phyloP scores from a whole-genome alignment of 2,797 vertebrate species.

The Selene dorsalis region DNA sequence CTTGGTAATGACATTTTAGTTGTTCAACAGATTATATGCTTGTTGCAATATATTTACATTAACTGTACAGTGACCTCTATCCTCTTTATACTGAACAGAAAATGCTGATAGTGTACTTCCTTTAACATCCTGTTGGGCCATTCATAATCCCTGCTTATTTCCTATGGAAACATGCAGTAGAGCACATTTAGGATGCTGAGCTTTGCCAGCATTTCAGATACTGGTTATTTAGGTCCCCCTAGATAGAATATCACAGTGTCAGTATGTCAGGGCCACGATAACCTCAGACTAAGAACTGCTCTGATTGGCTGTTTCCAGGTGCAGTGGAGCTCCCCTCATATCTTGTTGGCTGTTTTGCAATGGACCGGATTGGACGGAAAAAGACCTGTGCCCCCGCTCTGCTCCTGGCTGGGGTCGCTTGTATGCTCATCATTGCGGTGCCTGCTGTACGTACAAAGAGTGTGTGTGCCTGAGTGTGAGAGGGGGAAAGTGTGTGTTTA shows the following conservation, averaged over 20 bases:
- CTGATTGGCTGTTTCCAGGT: conserved; percentile 84
- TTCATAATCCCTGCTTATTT: not conserved
- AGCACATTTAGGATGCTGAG: conserved; percentile 12
- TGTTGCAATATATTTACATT: not conserved
- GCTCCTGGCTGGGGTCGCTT: conserved; percentile 86
- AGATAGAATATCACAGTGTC: conserved; percentile 34
- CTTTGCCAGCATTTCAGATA: conserved; percentile 6
- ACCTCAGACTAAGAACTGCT: conserved; percentile 42
- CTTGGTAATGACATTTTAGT: not conserved
- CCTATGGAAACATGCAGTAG: not conserved
- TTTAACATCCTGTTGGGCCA: not conserved
- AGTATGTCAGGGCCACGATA: conserved; percentile 3
- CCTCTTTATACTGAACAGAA: not conserved
- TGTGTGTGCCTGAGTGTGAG: conserved; percentile 7
- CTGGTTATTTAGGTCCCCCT: conserved; percentile 39
- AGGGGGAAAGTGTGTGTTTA: not conserved
- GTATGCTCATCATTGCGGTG: conserved; percentile 88
- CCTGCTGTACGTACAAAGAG: conserved; percentile 76
- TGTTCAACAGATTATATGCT: not conserved
- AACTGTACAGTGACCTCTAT: not conserved
- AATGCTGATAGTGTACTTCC: not conserved
- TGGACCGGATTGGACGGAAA: conserved; percentile 92
- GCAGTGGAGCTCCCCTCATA: conserved; percentile 93
- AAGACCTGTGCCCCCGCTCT: conserved; percentile 88
- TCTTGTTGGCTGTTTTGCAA: conserved; percentile 87